Evolutionary conservation across 2,888 invertebrate genomes (phyloP), one percentile per base, ranked within the genome.

Genomic region (Nowickia ferox): DNA sequence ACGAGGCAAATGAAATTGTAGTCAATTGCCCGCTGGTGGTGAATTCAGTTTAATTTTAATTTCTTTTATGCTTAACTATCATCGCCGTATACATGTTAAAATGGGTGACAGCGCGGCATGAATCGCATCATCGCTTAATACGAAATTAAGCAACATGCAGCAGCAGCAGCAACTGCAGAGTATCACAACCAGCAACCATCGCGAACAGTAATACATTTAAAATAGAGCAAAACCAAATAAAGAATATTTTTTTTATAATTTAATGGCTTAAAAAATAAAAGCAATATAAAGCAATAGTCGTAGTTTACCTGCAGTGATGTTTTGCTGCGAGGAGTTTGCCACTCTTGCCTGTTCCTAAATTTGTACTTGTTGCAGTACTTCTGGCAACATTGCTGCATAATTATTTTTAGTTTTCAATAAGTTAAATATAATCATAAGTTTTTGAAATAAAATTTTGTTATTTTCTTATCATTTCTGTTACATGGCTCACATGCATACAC

Each of bases 31-130:
- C 90, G 92, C 91, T 90, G 90, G 89, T 89, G 91, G 90, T 91
- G 90, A 89, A 91, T 91, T 91, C 90, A 91, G 92, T 91, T 91
- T 91, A 91, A 91, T 91, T 91, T 91, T 91, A 91, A 91, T 91
- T 86, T 85, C 78, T 85, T 85, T 85, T 85, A 85, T 85, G 85
- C 74, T 85, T 74, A 91, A 90, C 91, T 90, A 91, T 90, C 90
- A 89, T 90, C 86, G 66, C 83, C n/a, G 86, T 61, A 72, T 76
- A 80, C 86, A 86, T 86, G 86, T 86, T 86, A 79, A 79, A 83
- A 76, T 83, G 30, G 86, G 59, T 86, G 86, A 86, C 86, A 86
- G 86, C 86, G 71, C 86, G 71, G 75, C 76, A 86, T 83, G 86
- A 80, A 83, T 75, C 83, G 69, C 76, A 80, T 83, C 83, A 83